Base-by-base conservation (phyloP, 2,797 vertebrate genomes). In the Tarsius wallacei region DNA sequence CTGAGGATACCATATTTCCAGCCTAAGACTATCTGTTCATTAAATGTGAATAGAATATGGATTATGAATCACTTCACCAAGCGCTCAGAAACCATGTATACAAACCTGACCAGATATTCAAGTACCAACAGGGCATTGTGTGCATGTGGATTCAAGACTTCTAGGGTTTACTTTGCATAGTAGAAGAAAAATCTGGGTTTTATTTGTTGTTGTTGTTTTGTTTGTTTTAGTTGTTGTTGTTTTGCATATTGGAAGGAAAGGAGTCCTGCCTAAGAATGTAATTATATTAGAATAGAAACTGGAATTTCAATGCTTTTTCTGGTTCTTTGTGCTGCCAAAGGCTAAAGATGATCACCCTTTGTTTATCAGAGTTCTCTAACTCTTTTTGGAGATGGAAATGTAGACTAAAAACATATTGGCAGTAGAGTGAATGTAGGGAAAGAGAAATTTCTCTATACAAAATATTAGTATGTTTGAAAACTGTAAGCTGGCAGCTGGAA, bases 21-120 rank as follows among this genome's bases (percentile, higher is more conserved):
- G 7, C 61, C 53, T 77, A 53, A 93, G 68, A 81, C 28, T 91
- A 49, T 83, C 14, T 36, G 10, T 90, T 77, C 49, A 24, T 84
- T 94, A 89, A 80, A 83, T 42, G 17, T 59, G 57, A 87, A 31
- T 57, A 96, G 74, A 90, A 85, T 53, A 16, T 74, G 36, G 57
- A 73, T 89, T 88, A 74, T 61, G 33, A 96, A 73, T 84, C 59
- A 90, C 53, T 81, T 86, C 47, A 80, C 84, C 26, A 93, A 89
- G 5, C 51, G 93, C 82, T 93, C 16, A 8, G 24, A 94, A 93
- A 66, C 3, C 16, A 93, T 10, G 2, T 74, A 91, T 77, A 55
- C 12, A 91, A 95, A 93, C 42, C 24, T 86, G 16, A 74, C 2
- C 33, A 95, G 73, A 87, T 74, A 91, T 63, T 90, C 95, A 82